These are phyloP conservation scores for Hexactinellida sp. DNA, from an alignment of 37 sponge, comb jelly and placozoan genomes.

Conservation along the genomic window DNA sequence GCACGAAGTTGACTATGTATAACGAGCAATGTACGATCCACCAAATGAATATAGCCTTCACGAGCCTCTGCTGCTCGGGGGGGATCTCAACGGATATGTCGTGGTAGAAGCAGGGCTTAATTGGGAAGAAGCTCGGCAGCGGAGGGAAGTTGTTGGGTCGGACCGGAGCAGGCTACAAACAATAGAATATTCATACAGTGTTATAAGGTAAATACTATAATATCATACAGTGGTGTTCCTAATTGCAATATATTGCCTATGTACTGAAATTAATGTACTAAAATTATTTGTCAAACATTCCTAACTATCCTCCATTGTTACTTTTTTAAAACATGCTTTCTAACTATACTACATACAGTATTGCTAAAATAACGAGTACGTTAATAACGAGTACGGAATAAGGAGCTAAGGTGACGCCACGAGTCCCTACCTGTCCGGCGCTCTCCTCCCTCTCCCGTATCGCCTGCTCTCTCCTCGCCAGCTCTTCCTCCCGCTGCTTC, in stretches of 20 bases:
- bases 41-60: conserved; percentile 29
- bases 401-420: too few species aligned
- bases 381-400: too few species aligned
- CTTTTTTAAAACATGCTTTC: too few species aligned
- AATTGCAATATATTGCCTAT: too few species aligned
- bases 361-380: too few species aligned
- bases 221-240: too few species aligned
- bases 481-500: not conserved
- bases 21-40: conserved; percentile 36
- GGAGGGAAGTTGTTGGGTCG: conserved; percentile 85
- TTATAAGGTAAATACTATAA: too few species aligned
- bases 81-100: conserved; percentile 77
- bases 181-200: not conserved
- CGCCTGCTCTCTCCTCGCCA: not conserved
- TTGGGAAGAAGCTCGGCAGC: conserved; percentile 39
- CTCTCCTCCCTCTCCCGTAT: not conserved
- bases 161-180: not conserved
- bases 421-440: not conserved
- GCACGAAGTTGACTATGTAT: conserved; percentile 33
- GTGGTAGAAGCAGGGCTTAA: conserved; percentile 86
- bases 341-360: too few species aligned
- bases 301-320: too few species aligned
- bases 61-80: conserved; percentile 43
- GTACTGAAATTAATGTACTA: too few species aligned
- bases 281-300: too few species aligned